A percentile compares a stretch with the other conserved stretches of the same genome.
Conservation (phyloP, 2,888 invertebrate genomes). For the Agriopis marginaria region DNA sequence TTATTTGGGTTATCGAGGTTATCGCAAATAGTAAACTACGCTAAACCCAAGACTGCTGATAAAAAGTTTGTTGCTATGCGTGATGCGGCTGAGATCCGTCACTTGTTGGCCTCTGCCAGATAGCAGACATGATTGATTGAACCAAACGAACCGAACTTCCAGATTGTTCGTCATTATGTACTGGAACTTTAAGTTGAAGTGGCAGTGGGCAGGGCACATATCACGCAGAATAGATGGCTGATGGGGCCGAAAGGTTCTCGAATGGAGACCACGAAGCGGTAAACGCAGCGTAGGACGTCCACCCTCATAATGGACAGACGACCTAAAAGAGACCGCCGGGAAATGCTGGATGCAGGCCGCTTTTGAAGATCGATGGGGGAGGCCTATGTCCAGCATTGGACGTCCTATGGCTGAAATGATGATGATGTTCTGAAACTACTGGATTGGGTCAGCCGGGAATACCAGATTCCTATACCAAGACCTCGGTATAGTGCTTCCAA, state of each 20-base stretch:
- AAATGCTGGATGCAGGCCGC: no score
- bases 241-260: no score
- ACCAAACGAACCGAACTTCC: slow-evolving; percentile 1
- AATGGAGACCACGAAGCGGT: no score
- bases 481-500: background rate
- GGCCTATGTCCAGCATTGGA: no score
- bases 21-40: slow-evolving; percentile 55
- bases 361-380: no score
- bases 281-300: no score
- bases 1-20: slow-evolving; percentile 41
- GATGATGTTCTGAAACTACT: background rate
- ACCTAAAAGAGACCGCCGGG: no score
- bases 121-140: slow-evolving; percentile 13
- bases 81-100: slow-evolving; percentile 14
- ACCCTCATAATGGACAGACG: no score
- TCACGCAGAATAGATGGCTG: no score
- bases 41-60: slow-evolving; percentile 26
- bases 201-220: no score
- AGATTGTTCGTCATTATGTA: slow-evolving; percentile 2
- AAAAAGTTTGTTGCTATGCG: slow-evolving; percentile 40
- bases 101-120: slow-evolving; percentile 15
- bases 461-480: background rate
- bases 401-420: no score
- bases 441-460: background rate
- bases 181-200: no score